A percentile compares a stretch with the other conserved stretches of the same genome.
These are phyloP conservation scores for Cassiopea andromeda DNA, from an alignment of 30 jellyfish, hydroid and myxozoan species.

Conservation along the genomic window DNA sequence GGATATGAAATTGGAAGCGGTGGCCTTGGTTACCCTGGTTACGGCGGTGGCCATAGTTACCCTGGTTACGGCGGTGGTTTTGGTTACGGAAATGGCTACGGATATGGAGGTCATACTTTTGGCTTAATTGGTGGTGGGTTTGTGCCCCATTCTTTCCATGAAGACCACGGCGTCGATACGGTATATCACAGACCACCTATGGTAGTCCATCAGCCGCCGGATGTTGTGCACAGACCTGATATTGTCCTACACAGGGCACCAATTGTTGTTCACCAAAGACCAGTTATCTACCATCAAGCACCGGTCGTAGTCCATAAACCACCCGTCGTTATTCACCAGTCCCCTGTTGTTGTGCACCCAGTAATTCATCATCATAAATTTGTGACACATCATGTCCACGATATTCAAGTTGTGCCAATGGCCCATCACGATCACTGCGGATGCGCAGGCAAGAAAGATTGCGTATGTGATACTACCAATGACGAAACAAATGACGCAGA, in stretches of 20 bases:
- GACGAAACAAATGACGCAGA: constrained; percentile 35
- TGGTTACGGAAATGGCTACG: constrained; percentile 21
- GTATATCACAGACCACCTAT: constrained; percentile 82
- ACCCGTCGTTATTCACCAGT: constrained; percentile 67
- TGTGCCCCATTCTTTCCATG: constrained; percentile 37
- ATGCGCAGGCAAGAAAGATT: constrained; percentile 84
- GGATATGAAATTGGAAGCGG: constrained; percentile 50
- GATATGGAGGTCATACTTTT: constrained; percentile 20
- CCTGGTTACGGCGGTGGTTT: constrained; percentile 27
- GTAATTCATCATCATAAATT: constrained; percentile 81
- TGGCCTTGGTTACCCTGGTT: constrained; percentile 25
- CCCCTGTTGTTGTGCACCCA: constrained; percentile 87
- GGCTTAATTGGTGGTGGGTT: constrained; percentile 23
- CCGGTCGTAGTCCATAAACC: constrained; percentile 90
- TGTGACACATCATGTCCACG: constrained; percentile 90
- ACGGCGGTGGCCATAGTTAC: constrained; percentile 29
- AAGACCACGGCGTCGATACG: constrained; percentile 55
- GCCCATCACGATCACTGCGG: constrained; percentile 76
- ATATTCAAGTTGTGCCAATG: constrained; percentile 75
- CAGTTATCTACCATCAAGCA: constrained; percentile 84
- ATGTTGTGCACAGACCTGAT: constrained; percentile 81
- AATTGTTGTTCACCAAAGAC: constrained; percentile 80
- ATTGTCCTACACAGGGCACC: constrained; percentile 86
- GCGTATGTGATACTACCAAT: constrained; percentile 76
- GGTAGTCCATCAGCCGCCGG: constrained; percentile 81